Base-by-base conservation (phyloP, 2,797 vertebrate species). In the Knipowitschia caucasica region DNA sequence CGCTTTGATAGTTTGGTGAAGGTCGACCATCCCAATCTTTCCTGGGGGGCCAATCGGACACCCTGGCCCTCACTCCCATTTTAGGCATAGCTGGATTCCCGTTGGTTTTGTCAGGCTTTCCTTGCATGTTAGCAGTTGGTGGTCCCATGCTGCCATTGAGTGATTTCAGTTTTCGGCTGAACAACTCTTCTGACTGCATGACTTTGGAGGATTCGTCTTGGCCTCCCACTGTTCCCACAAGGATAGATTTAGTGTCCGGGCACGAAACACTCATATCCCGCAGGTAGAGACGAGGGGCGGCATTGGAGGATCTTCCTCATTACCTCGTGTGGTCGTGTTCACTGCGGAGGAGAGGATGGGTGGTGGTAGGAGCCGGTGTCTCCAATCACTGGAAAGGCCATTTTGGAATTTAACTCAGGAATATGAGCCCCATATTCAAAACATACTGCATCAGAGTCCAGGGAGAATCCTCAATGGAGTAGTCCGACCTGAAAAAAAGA, bases 171-270 rank as follows among this genome's bases (percentile, higher is more conserved):
- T 96, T 99, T 68, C 93, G 90, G 81, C 85, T 91, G 63, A 96
- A 96, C 61, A 95, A 91, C 75, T 97, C 95, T 65, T 99, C 95
- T 15, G 94, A 92, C 83, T 97, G 95, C 95, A 96, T 98, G 82
- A 77, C 88, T 91, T 89, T 89, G 39, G 88, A 77, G 82, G 89
- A 86, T 80, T 84, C 92, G 73, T 87, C 90, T 76, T 90, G 88
- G 78, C 90, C 90, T 58, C 91, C 87, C 71, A 90, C 85, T 68
- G 81, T 68, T 88, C 91, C 89, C 81, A 86, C 85, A 56, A 90
- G 69, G 82, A 91, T 92, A 77, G 86, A 88, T 84, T 91, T 92
- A 80, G 93, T 90, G 81, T 91, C 91, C 62, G 87, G 88, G 67
- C 89, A 91, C 80, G 89, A 88, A 88, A 94, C 89, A 67, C 88